These are phyloP conservation scores for Agrochola macilenta DNA, from an alignment of 2,888 invertebrate species.

Conservation along the genomic window DNA sequence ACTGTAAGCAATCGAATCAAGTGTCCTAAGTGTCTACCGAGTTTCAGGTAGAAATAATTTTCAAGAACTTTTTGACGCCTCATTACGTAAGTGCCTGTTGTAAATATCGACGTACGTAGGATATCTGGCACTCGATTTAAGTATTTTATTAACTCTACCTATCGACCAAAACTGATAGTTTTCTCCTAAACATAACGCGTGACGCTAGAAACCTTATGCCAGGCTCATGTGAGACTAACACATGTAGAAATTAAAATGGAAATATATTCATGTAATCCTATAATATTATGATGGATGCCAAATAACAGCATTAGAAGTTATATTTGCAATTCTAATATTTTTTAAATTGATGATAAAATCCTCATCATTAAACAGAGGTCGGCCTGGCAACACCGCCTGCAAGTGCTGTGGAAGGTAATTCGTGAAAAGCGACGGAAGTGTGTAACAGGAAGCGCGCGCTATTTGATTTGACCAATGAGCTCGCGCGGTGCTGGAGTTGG, in stretches of 20 bases:
- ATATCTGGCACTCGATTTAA: neutral
- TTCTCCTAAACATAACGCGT: neutral
- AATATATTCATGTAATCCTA: neutral
- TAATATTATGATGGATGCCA: neutral
- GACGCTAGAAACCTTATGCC: too few relatives aligned
- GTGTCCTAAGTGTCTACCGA: conserved; percentile 6
- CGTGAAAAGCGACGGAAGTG: too few relatives aligned
- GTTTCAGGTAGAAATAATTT: conserved; percentile 19
- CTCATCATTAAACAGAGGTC: neutral
- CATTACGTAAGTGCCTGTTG: neutral
- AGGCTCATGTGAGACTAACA: neutral
- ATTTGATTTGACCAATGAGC: too few relatives aligned
- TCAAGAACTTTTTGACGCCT: conserved; percentile 23
- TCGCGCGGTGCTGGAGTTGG: too few relatives aligned
- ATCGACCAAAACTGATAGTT: neutral
- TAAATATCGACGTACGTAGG: neutral
- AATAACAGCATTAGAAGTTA: neutral
- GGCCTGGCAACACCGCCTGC: neutral
- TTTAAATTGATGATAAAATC: neutral
- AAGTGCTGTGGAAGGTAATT: neutral
- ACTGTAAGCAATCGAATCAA: neutral
- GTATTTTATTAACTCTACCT: neutral
- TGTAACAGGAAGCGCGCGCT: too few relatives aligned
- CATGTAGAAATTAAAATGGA: neutral
- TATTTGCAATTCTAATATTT: neutral